Evolutionary conservation across 2,797 vertebrate species (phyloP), one percentile per base, ranked within the genome.

Genomic region (Lepilemur ruficaudatus): DNA sequence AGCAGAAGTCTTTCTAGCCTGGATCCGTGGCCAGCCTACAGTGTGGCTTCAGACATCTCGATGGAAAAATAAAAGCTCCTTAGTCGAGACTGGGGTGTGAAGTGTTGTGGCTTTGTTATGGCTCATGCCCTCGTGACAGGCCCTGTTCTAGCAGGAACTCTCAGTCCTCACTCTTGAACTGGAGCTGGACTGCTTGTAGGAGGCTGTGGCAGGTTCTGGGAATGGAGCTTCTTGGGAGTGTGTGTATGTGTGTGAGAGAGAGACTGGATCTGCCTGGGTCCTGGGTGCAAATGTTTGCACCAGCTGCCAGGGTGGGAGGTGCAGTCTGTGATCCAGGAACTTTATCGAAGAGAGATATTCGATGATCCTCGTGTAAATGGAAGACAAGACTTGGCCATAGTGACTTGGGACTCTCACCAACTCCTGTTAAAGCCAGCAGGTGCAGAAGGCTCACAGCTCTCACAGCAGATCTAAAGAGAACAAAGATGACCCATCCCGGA

Each of bases 271-370:
- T 93, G 86, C 65, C 32, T 85, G 50, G 50, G 23, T 90, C 72
- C 65, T n/a, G 22, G 80, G 76, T 57, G 81, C 94, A 94, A 90
- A 72, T 94, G 95, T 96, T 93, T 65, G 57, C 9, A 89, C 92
- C 79, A 95, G 89, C 94, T 91, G 85, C 88, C 9, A 2, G 38
- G 50, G 82, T 96, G 65, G 69, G 91, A 70, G 41, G 57, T 63
- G 18, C 23, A 8, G 61, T 57, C 48, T 91, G 82, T 41, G 80
- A 72, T 81, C 89, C 70, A 84, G 91, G 91, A 93, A 95, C 25
- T 75, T 50, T 25, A 41, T 9, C 30, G 25, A 20, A 84, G 59
- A 52, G 61, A 69, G 11, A 4, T 59, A 41, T 1, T 13, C n/a
- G 23, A 20, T 32, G 89, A 70, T 43, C 75, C 52, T 57, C 3